A percentile compares a stretch with the other conserved stretches of the same genome.
These are phyloP conservation scores for Agrypnus murinus DNA, from an alignment of 2,888 invertebrate species.

Conservation along the genomic window DNA sequence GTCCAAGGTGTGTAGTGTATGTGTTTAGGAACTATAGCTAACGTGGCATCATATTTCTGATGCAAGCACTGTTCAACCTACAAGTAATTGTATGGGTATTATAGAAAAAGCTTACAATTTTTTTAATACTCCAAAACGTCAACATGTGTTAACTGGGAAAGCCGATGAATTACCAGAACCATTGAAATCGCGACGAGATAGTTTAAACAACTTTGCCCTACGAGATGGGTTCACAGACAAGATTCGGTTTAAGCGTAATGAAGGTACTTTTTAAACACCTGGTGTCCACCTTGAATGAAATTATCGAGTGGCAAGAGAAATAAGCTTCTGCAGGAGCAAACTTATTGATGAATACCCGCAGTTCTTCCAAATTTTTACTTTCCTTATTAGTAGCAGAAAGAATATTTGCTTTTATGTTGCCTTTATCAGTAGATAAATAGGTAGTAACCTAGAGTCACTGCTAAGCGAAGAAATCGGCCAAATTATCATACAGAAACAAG, in stretches of 20 bases:
- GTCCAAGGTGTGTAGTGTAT: too few relatives aligned
- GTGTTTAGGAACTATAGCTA: too few relatives aligned
- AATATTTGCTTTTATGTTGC: slow-evolving; percentile 13
- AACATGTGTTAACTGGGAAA: background rate
- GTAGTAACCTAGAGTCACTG: background rate
- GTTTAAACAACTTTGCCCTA: background rate
- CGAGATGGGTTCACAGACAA: background rate
- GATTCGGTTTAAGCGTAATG: background rate
- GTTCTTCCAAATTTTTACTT: slow-evolving; percentile 9
- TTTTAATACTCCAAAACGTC: background rate
- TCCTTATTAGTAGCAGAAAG: background rate
- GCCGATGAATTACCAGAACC: too few relatives aligned
- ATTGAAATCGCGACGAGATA: background rate
- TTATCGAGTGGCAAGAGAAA: background rate
- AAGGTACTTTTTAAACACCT: background rate
- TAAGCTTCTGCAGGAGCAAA: slow-evolving; percentile 2
- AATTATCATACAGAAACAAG: background rate
- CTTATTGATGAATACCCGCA: background rate
- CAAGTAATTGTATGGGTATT: background rate
- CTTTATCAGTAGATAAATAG: background rate
- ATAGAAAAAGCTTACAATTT: background rate
- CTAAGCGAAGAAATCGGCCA: background rate
- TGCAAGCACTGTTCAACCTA: background rate
- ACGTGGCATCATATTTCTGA: too few relatives aligned
- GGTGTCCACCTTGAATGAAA: background rate